Base-by-base conservation (phyloP, 2,888 invertebrate genomes). In the Temnothorax rugatulus region DNA sequence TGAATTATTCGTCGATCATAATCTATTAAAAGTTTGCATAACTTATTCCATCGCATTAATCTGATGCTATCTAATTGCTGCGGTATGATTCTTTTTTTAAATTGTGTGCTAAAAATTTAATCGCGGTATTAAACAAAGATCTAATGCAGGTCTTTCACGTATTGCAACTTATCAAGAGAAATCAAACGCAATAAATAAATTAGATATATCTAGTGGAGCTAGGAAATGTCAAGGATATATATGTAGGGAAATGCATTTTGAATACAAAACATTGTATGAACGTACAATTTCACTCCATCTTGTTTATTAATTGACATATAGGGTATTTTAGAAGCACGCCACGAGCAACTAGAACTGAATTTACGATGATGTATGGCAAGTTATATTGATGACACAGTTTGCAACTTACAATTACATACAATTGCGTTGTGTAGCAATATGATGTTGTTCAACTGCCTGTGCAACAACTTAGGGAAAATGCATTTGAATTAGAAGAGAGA, bases 361-460 rank as follows among this genome's bases (percentile, higher is more conserved):
- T 47, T 59, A 59, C 21, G 34, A 79, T 50, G 25, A 63, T 34
- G 21, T 50, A 25, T 21, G 47, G 71, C 50, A 71, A 71, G 59
- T 79, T 79, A 71, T 59, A 57, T 63, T 57, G 29, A 79, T 71
- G 57, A 79, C 71, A 79, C 47, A 71, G 71, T 79, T 79, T 29
- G 47, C 18, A 79, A 79, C 59, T 71, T 71, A 59, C 59, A 79
- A 71, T 71, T 79, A 79, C 21, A 47, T 71, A 38, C 79, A 79
- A 79, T 71, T 47, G 59, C 29, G 21, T 59, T 71, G 54, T 52
- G 71, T 29, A 47, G 34, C 29, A 29, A 69, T 21, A 47, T 71
- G 59, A 71, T 18, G 44, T 59, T 71, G 57, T 79, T 71, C 79
- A 68, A 54, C 68, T 41, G 41, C 5, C n/a, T 25, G 25, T 47